Evolutionary conservation across 1,140 invertebrate genomes (phyloP).

Genomic region (Mesaphorura yosii): DNA sequence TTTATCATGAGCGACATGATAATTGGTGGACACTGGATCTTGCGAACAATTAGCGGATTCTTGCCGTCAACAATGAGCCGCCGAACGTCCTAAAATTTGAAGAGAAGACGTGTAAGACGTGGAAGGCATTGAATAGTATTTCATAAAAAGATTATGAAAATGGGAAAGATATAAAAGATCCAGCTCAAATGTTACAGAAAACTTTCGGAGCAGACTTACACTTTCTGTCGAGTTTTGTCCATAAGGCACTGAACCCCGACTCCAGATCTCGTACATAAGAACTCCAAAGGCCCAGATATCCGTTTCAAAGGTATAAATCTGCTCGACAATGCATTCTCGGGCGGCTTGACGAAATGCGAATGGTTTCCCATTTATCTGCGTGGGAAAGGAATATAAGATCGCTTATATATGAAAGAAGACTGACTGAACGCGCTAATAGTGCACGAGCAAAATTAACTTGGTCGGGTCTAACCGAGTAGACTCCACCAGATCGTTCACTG

Average conservation of each 20-base stretch:
- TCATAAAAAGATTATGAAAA: background rate
- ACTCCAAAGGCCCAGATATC: conserved; percentile 22
- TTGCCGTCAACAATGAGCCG: conserved; percentile 14
- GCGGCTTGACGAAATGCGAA: conserved; percentile 22
- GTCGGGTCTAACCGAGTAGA: conserved; percentile 18
- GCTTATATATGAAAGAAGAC: too few relatives aligned
- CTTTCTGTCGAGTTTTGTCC: conserved; percentile 16
- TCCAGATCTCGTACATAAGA: conserved; percentile 20
- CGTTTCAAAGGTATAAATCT: conserved; percentile 16
- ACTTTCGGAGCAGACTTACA: conserved; percentile 1
- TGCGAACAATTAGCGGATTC: conserved; percentile 6
- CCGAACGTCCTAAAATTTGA: conserved; percentile 14
- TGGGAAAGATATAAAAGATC: background rate
- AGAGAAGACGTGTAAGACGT: too few relatives aligned
- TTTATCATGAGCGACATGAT: conserved; percentile 3
- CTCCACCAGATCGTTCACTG: conserved; percentile 4
- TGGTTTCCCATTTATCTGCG: conserved; percentile 17
- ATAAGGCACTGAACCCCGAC: conserved; percentile 11
- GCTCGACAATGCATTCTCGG: conserved; percentile 17
- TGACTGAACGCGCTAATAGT: too few relatives aligned
- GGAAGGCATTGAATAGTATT: background rate
- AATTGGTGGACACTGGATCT: conserved; percentile 7
- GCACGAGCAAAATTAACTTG: too few relatives aligned
- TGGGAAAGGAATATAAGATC: background rate
- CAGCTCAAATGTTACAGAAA: background rate